These are phyloP conservation scores for Chrysodeixis includens DNA, from an alignment of 2,888 invertebrate species.

Conservation along the genomic window DNA sequence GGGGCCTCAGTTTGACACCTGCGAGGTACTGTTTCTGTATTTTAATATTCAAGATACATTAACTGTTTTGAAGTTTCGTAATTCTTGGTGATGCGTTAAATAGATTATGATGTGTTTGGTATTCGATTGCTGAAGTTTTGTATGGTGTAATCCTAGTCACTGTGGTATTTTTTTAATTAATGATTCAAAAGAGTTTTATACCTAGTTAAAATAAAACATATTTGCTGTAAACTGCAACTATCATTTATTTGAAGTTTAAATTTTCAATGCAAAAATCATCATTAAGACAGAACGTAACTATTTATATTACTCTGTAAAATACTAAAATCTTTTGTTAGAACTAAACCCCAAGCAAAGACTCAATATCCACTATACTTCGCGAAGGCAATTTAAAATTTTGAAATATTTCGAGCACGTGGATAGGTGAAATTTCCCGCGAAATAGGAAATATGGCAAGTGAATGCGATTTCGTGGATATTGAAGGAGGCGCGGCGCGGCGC, in stretches of 20 bases:
- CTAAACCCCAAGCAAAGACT: neutral
- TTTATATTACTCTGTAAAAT: no score
- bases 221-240: no score
- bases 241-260: no score
- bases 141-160: neutral
- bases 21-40: conserved; percentile 61
- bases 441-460: conserved; percentile 54
- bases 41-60: conserved; percentile 58
- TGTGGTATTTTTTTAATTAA: no score
- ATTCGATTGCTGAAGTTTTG: neutral
- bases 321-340: no score
- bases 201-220: no score
- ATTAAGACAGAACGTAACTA: no score
- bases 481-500: conserved; percentile 15
- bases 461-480: conserved; percentile 57
- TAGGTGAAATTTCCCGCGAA: conserved; percentile 29
- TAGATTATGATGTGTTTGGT: conserved; percentile 9
- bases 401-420: conserved; percentile 16
- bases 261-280: no score
- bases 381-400: conserved; percentile 20
- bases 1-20: conserved; percentile 81
- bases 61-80: conserved; percentile 47
- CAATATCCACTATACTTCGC: neutral
- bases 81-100: conserved; percentile 21
- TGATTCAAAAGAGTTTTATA: no score